These are phyloP conservation scores for Conger conger DNA, from an alignment of 2,113 vertebrate genomes.

Conservation along the genomic window DNA sequence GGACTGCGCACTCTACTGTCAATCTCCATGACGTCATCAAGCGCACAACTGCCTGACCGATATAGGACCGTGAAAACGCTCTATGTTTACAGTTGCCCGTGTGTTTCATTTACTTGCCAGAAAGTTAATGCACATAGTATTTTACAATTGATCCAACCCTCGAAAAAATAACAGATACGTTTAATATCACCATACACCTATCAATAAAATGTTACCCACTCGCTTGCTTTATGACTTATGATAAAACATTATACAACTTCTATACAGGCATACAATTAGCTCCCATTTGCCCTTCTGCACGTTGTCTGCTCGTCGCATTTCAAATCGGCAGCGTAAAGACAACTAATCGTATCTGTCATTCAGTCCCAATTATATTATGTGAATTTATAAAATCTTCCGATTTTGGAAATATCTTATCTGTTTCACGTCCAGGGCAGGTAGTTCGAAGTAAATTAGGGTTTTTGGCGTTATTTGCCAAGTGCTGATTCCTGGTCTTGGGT, in stretches of 20 bases:
- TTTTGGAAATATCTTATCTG: not conserved
- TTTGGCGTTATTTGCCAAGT: not conserved
- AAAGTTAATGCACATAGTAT: not conserved
- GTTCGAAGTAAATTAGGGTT: not conserved
- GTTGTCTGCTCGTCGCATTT: not conserved
- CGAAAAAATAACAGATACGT: not conserved
- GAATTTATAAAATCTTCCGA: not conserved
- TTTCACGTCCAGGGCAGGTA: not conserved
- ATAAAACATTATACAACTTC: not conserved
- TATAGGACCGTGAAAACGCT: constrained; percentile 9
- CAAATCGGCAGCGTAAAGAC: not conserved
- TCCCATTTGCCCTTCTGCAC: not conserved
- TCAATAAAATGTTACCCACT: not conserved
- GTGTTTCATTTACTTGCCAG: not conserved
- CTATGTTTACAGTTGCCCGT: not conserved
- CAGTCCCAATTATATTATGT: not conserved
- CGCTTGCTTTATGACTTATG: not conserved
- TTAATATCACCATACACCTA: not conserved
- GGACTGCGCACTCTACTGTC: constrained; percentile 10
- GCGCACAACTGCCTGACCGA: constrained; percentile 24
- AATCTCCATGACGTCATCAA: constrained; percentile 38
- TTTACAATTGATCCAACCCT: not conserved
- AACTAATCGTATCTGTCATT: not conserved
- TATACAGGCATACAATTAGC: not conserved
- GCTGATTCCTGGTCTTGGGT: not conserved